These are phyloP conservation scores for Oppia nitens DNA, from an alignment of 1,140 invertebrate genomes.

Conservation along the genomic window DNA sequence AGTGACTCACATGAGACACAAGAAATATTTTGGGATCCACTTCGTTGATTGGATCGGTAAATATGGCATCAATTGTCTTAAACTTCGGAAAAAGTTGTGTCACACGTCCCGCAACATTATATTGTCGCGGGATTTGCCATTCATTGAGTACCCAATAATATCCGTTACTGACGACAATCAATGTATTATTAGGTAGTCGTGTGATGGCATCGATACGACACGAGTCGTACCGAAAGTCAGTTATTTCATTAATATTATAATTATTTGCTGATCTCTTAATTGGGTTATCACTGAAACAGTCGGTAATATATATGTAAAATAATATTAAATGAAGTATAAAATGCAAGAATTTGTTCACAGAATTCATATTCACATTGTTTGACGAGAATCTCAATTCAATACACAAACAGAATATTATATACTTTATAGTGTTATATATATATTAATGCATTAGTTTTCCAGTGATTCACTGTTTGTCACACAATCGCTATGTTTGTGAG, in stretches of 20 bases:
- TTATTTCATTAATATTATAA: neutral
- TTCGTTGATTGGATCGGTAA: conserved; percentile 11
- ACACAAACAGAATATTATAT: too few species aligned
- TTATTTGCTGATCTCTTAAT: neutral
- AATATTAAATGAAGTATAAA: neutral
- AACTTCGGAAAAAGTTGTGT: neutral
- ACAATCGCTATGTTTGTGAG: too few species aligned
- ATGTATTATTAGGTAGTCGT: conserved; percentile 1
- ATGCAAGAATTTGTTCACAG: neutral
- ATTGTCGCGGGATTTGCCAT: neutral
- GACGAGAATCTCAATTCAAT: too few species aligned
- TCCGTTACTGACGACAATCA: conserved; percentile 5
- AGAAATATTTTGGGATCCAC: conserved; percentile 5
- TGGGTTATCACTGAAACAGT: too few species aligned
- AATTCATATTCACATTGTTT: neutral
- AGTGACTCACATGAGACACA: conserved; percentile 3
- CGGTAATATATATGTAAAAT: neutral
- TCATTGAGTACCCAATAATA: conserved; percentile 7
- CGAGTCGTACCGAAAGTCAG: conserved; percentile 9
- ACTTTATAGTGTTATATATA: too few species aligned
- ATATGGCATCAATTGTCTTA: conserved; percentile 8
- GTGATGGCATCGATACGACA: conserved; percentile 7
- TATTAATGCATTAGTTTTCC: too few species aligned
- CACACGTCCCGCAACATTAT: conserved; percentile 4
- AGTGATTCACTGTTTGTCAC: too few species aligned